These are phyloP conservation scores for Melanocharis versteri DNA, from an alignment of 2,113 vertebrate genomes.

Conservation along the genomic window DNA sequence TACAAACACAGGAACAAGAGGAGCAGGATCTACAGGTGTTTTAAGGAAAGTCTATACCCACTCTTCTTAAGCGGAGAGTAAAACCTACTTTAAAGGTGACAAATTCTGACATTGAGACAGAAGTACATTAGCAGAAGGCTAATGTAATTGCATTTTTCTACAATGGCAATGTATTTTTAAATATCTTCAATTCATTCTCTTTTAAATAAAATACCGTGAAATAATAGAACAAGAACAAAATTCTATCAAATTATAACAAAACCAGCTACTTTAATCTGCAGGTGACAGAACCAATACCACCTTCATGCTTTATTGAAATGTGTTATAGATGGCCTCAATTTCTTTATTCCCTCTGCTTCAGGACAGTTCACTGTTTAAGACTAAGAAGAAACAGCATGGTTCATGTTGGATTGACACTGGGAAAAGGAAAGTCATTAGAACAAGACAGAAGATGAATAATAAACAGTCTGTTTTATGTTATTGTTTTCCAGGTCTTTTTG, in stretches of 20 bases:
- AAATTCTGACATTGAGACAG: neutral
- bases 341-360: neutral
- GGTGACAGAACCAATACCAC: constrained; percentile 49
- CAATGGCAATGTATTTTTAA: constrained; percentile 46
- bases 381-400: neutral
- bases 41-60: neutral
- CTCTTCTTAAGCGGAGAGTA: neutral
- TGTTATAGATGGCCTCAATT: constrained; percentile 23
- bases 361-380: neutral
- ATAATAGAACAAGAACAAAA: constrained; percentile 41
- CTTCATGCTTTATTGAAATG: constrained; percentile 45
- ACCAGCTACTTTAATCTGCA: neutral
- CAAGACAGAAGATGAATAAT: neutral
- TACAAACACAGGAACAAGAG: neutral
- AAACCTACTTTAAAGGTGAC: neutral
- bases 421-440: neutral
- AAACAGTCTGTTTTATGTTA: neutral
- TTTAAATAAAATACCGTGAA: constrained; percentile 42
- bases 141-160: constrained; percentile 12
- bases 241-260: neutral
- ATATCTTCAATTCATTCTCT: constrained; percentile 12
- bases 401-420: neutral
- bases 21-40: neutral
- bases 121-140: neutral
- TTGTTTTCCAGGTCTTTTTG: rapidly evolving